A percentile compares a stretch with the other conserved stretches of the same genome.
phyloP scores from a whole-genome alignment of 2,113 vertebrate genomes.

The Aldabrachelys gigantea region DNA sequence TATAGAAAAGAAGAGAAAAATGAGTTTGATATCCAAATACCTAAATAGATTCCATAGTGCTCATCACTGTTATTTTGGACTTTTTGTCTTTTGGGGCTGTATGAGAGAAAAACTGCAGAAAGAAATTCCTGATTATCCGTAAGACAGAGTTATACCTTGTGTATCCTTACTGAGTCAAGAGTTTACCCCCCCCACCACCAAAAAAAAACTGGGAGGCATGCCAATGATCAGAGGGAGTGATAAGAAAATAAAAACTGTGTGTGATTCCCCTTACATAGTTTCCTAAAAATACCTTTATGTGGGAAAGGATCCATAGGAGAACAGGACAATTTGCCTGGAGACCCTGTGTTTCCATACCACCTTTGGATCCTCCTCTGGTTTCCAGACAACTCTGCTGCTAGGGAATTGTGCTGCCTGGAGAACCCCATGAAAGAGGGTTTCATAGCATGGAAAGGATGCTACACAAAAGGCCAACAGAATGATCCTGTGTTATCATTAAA shows the following conservation, averaged over 20 bases:
- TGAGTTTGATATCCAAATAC: neutral
- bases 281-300: neutral
- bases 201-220: neutral
- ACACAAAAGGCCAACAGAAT: neutral
- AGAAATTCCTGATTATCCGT: neutral
- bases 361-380: neutral
- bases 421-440: neutral
- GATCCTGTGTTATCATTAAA: neutral
- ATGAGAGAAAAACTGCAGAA: neutral
- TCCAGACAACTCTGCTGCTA: neutral
- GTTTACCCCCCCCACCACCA: neutral
- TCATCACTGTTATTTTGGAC: neutral
- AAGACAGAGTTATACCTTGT: neutral
- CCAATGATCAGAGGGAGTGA: neutral
- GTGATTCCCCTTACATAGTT: neutral
- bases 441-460: neutral
- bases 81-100: neutral
- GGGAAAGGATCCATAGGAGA: neutral
- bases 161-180: neutral
- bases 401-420: neutral
- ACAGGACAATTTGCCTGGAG: neutral
- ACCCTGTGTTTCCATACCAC: neutral
- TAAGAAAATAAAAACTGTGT: neutral
- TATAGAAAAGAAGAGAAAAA: neutral
- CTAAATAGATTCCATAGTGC: neutral